Conservation (phyloP, 2,113 vertebrate species). For the Cettia cetti region DNA sequence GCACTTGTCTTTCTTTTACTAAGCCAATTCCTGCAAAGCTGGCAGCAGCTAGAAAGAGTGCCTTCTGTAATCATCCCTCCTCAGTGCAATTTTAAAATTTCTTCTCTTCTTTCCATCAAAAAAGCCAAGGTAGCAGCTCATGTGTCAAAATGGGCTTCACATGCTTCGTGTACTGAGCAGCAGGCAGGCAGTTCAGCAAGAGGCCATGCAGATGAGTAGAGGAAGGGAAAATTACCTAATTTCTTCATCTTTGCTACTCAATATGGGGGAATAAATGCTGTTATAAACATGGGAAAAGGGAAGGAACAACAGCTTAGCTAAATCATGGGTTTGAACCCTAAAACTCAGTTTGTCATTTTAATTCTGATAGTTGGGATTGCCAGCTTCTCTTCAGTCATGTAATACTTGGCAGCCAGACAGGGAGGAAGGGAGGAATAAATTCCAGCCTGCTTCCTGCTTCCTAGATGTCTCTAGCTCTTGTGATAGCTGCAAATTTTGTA, state of each 20-base stretch:
- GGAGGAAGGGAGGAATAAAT: neutral
- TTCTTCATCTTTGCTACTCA: neutral
- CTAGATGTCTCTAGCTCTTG: neutral
- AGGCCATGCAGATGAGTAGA: neutral
- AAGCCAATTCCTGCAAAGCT: neutral
- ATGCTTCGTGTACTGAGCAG: fast-evolving
- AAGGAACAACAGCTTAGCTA: neutral
- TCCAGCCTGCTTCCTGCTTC: neutral
- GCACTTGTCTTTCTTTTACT: neutral
- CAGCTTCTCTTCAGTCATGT: neutral
- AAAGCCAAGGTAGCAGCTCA: neutral
- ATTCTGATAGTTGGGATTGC: neutral
- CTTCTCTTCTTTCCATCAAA: neutral
- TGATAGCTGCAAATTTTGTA: neutral
- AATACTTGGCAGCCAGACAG: neutral
- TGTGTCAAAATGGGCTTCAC: neutral
- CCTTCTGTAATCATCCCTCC: neutral
- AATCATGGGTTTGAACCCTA: neutral
- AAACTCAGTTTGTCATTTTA: neutral
- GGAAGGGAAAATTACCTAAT: neutral
- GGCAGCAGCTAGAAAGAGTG: neutral
- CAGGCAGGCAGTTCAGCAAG: neutral
- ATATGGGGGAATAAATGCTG: neutral
- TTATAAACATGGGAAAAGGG: neutral
- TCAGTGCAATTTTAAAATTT: neutral